These are phyloP conservation scores for Tricholauxania praeusta DNA, from an alignment of 2,888 invertebrate genomes.

Conservation along the genomic window DNA sequence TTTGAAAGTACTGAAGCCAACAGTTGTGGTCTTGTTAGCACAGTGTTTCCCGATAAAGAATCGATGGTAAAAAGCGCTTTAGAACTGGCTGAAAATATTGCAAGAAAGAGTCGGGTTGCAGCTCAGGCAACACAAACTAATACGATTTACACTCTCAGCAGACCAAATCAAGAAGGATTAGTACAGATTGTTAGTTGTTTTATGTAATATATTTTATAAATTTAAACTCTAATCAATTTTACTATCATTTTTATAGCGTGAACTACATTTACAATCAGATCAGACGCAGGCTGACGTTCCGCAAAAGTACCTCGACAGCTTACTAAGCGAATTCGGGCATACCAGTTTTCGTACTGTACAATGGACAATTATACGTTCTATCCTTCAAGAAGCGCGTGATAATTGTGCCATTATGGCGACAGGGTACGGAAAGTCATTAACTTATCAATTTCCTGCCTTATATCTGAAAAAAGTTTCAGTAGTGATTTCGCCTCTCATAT, in stretches of 20 bases:
- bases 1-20: slow-evolving; percentile 85
- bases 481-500: slow-evolving; percentile 78
- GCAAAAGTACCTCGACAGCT: slow-evolving; percentile 63
- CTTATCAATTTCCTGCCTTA: slow-evolving; percentile 77
- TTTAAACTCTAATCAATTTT: too few species aligned
- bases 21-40: slow-evolving; percentile 86
- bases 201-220: too few species aligned
- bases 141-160: slow-evolving; percentile 88
- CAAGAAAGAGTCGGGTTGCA: slow-evolving; percentile 92
- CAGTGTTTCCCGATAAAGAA: slow-evolving; percentile 61
- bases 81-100: slow-evolving; percentile 82
- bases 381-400: slow-evolving; percentile 71
- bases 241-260: too few species aligned
- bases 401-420: slow-evolving; percentile 77
- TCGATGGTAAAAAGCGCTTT: slow-evolving; percentile 78
- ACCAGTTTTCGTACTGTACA: slow-evolving; percentile 71
- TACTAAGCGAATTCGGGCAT: slow-evolving; percentile 71
- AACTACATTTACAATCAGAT: too few species aligned
- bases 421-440: slow-evolving; percentile 80
- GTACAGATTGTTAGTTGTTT: slow-evolving; percentile 84
- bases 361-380: slow-evolving; percentile 72
- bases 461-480: slow-evolving; percentile 70
- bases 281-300: slow-evolving; percentile 37
- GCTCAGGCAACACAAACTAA: slow-evolving; percentile 91
- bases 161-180: slow-evolving; percentile 87